These are phyloP conservation scores for Periphyllus acericola DNA, from an alignment of 2,888 invertebrate genomes.

Conservation along the genomic window DNA sequence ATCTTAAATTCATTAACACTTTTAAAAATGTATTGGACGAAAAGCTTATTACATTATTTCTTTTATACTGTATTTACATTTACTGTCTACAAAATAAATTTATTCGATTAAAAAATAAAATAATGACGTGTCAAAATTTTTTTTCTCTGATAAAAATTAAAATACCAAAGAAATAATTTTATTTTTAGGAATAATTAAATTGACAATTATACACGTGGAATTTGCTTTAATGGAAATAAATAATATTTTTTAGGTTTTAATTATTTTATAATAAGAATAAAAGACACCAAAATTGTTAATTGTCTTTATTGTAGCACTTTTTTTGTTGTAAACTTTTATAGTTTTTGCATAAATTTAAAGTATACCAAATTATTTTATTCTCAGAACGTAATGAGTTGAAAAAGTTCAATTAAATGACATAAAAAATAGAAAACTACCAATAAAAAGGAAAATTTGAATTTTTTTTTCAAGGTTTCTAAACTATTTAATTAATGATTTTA, in stretches of 20 bases:
- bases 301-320: not conserved
- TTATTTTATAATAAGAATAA: not conserved
- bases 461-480: no score
- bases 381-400: not conserved
- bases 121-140: no score
- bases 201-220: not conserved
- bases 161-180: not conserved
- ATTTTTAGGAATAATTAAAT: not conserved
- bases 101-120: not conserved
- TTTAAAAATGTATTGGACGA: not conserved
- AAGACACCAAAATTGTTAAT: not conserved
- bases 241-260: not conserved
- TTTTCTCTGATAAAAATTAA: not conserved
- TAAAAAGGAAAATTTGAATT: not conserved
- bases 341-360: not conserved
- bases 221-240: not conserved
- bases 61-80: not conserved
- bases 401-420: not conserved
- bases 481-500: no score
- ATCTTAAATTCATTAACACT: not conserved
- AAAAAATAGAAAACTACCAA: not conserved
- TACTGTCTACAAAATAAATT: not conserved
- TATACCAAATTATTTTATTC: not conserved
- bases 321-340: not conserved
- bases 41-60: not conserved